Base-by-base conservation (phyloP, 2,888 invertebrate species). In the Drosophila prostipennis region DNA sequence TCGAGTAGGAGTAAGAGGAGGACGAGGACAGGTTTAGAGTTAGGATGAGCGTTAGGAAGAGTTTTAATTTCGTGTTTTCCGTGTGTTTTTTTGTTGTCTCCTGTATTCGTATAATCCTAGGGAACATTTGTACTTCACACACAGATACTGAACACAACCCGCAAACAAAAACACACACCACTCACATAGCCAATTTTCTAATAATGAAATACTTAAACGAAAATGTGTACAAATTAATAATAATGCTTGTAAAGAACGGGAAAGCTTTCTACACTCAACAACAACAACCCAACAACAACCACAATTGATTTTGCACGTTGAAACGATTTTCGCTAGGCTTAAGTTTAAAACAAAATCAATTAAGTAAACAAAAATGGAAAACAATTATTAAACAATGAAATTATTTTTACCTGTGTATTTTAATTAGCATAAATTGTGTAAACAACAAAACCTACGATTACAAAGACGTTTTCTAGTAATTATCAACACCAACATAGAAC, bases 351-450 rank as follows among this genome's bases (percentile, higher is more conserved):
- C 59, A 45, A 48, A 53, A 68, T 59, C 26, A 53, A 53, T 58
- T 55, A 57, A 72, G 43, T 57, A 49, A 69, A 34, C 29, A 23
- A 49, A 43, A 61, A 42, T 13, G 34, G 46, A 64, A 51, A 76
- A 73, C 70, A 71, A 81, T 77, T 82, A 85, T 85, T 72, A 78
- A 86, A 87, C 72, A 87, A 87, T 82, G 88, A 82, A 82, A 87
- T 82, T 82, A 87, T 87, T 82, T 87, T 85, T 87, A 82, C 86
- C 88, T 82, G 88, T 85, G 86, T 83, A 83, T 87, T 83, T 87
- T 83, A 83, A 87, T 85, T 83, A 83, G 82, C 77, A 77, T 83
- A 83, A 83, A 87, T 83, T 82, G 73, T 67, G 64, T 73, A 74
- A 54, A 61, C 68, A 58, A 74, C 54, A 74, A 78, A 76, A 65